Evolutionary conservation across 2,797 vertebrate genomes (phyloP).

Genomic region (Mallotus villosus): DNA sequence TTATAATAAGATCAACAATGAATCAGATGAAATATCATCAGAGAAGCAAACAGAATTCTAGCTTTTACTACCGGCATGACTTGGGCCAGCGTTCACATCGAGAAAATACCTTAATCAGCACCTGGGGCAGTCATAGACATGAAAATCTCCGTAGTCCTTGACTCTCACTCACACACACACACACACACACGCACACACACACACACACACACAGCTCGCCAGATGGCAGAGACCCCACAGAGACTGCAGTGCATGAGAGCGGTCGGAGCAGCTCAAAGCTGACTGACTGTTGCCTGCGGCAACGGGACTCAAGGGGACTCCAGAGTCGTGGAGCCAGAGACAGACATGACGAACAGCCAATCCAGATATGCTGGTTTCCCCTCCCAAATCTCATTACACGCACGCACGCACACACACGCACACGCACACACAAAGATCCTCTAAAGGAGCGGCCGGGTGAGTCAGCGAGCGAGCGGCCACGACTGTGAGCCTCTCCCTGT

Average conservation of each 20-base stretch:
- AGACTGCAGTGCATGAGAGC: slow-evolving; percentile 41
- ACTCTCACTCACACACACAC: slow-evolving; percentile 26
- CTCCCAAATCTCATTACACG: not conserved
- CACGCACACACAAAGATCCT: not conserved
- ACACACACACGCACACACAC: slow-evolving; percentile 34
- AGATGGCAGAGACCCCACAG: slow-evolving; percentile 57
- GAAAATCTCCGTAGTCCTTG: slow-evolving; percentile 22
- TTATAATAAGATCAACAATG: not conserved
- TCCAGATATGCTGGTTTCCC: slow-evolving; percentile 48
- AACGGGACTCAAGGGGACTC: slow-evolving; percentile 29
- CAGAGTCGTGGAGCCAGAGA: slow-evolving; percentile 38
- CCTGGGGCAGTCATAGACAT: slow-evolving; percentile 47
- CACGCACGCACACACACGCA: not conserved
- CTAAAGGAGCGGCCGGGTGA: slow-evolving; percentile 27
- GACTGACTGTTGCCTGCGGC: slow-evolving; percentile 31
- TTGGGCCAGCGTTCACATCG: slow-evolving; percentile 39
- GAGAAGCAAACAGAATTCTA: not conserved
- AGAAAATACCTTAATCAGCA: slow-evolving; percentile 58
- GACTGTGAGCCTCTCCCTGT: slow-evolving; percentile 41
- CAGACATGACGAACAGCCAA: slow-evolving; percentile 46
- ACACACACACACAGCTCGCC: slow-evolving; percentile 39
- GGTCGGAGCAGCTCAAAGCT: slow-evolving; percentile 47
- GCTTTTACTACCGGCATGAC: not conserved
- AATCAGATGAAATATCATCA: not conserved
- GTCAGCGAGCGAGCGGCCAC: slow-evolving; percentile 56